These are phyloP conservation scores for Bursaphelenchus okinawaensis DNA, from an alignment of 2,888 invertebrate species.

Conservation along the genomic window DNA sequence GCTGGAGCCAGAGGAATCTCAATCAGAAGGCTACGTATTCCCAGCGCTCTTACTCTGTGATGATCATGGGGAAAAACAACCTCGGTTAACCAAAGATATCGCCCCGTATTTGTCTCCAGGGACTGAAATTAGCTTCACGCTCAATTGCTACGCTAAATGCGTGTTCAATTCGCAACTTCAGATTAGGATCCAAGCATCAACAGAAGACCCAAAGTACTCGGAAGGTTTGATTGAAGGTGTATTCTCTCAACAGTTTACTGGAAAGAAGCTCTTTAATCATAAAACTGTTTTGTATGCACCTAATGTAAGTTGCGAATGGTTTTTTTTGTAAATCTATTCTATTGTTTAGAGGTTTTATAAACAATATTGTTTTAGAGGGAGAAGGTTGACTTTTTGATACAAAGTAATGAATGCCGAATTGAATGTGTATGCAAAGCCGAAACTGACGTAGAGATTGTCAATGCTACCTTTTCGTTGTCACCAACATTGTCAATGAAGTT, in stretches of 20 bases:
- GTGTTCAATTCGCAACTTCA: background rate
- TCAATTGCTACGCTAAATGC: conserved; percentile 1
- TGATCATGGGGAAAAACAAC: background rate
- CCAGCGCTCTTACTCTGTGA: background rate
- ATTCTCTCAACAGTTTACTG: background rate
- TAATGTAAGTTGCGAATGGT: conserved; percentile 2
- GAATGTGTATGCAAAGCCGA: background rate
- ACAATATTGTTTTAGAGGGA: conserved; percentile 1
- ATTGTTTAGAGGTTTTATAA: no score
- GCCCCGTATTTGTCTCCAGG: background rate
- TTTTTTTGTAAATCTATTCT: no score
- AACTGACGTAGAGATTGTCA: background rate
- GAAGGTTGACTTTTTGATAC: background rate
- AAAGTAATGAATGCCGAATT: background rate
- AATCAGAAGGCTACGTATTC: conserved; percentile 13
- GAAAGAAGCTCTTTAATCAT: background rate
- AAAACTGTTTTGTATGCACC: background rate
- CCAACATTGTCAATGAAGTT: no score
- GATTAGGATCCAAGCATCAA: conserved; percentile 4
- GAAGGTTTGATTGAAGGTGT: conserved; percentile 3
- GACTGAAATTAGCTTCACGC: conserved; percentile 1
- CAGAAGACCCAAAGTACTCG: background rate
- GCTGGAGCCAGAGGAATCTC: conserved; percentile 13
- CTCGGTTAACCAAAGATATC: conserved; percentile 6
- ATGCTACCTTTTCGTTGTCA: background rate